A percentile compares a stretch with the other conserved stretches of the same genome.
phyloP scores from a whole-genome alignment of 2,888 invertebrate genomes.

The Chrysolina haemoptera region DNA sequence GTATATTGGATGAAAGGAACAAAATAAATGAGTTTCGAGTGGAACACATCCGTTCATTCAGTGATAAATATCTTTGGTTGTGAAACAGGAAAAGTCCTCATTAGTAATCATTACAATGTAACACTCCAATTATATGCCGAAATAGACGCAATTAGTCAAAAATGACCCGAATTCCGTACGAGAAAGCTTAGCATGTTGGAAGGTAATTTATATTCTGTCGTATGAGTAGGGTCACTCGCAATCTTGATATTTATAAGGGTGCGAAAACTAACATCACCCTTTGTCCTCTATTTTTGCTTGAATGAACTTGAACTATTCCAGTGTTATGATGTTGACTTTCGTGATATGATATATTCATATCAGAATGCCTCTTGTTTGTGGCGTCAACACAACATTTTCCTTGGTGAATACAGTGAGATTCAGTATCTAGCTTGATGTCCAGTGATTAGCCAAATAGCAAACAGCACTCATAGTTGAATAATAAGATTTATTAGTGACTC shows the following conservation, averaged over 20 bases:
- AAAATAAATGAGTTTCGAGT: conserved; percentile 17
- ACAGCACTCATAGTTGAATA: too few relatives aligned
- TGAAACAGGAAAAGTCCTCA: conserved; percentile 36
- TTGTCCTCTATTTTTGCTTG: conserved; percentile 26
- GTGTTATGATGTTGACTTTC: background rate
- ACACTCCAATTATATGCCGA: conserved; percentile 39
- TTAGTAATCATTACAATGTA: conserved; percentile 39
- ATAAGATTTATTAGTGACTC: too few relatives aligned
- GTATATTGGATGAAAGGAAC: background rate
- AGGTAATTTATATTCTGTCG: conserved; percentile 40
- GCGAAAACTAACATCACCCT: conserved; percentile 28
- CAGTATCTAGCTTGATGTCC: too few relatives aligned
- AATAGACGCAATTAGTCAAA: conserved; percentile 43
- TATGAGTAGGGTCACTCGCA: conserved; percentile 16
- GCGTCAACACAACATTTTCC: too few relatives aligned
- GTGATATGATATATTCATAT: background rate
- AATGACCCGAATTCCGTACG: conserved; percentile 36
- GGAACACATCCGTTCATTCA: conserved; percentile 30
- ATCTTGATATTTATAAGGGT: conserved; percentile 33
- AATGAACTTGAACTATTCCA: conserved; percentile 24
- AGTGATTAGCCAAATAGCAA: too few relatives aligned
- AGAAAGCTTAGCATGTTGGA: conserved; percentile 40
- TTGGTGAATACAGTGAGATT: too few relatives aligned
- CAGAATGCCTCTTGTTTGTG: background rate
- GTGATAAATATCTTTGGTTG: conserved; percentile 34